Conservation (phyloP, 2,113 vertebrate species). For the Lampris incognitus region DNA sequence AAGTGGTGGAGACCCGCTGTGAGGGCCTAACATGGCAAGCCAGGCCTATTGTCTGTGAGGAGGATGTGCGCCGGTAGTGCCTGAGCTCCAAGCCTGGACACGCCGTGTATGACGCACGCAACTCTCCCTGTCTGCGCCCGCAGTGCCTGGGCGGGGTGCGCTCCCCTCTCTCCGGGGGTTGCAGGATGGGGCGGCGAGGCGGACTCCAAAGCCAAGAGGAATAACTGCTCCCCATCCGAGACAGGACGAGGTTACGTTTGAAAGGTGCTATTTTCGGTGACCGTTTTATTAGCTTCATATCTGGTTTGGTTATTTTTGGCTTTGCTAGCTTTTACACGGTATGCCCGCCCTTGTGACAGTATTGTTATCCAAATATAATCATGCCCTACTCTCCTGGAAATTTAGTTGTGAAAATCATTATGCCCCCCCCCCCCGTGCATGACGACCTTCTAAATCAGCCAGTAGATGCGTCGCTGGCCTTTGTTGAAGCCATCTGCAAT, state of each 20-base stretch:
- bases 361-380: too few relatives aligned
- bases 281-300: constrained; percentile 9
- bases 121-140: constrained; percentile 79
- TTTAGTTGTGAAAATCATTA: too few relatives aligned
- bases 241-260: constrained; percentile 28
- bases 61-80: constrained; percentile 86
- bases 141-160: constrained; percentile 85
- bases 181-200: constrained; percentile 40
- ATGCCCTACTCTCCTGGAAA: too few relatives aligned
- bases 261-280: constrained; percentile 10
- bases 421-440: not conserved
- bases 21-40: constrained; percentile 77
- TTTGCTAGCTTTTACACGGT: not conserved
- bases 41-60: constrained; percentile 88
- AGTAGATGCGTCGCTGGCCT: not conserved
- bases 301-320: constrained; percentile 1
- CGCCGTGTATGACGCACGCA: constrained; percentile 89
- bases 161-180: constrained; percentile 62
- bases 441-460: not conserved
- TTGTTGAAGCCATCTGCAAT: not conserved
- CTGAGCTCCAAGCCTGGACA: constrained; percentile 83
- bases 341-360: not conserved
- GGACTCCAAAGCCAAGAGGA: constrained; percentile 85
- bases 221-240: constrained; percentile 43
- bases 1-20: constrained; percentile 78